Conservation (phyloP, 1,140 invertebrate species). For the Drepana arcuata region DNA sequence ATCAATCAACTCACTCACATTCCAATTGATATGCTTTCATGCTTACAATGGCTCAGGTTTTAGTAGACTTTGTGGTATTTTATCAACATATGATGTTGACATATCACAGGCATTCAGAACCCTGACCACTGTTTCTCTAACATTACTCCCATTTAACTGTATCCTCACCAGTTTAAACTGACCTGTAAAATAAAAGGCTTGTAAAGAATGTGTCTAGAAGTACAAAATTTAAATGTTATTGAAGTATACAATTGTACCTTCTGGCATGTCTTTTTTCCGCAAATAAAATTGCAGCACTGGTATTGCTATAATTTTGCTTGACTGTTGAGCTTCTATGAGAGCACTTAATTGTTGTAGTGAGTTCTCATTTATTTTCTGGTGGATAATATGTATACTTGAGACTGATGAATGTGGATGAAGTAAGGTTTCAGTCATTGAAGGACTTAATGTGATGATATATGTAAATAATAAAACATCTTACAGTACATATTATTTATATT, state of each 20-base stretch:
- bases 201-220: background rate
- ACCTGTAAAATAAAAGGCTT: constrained; percentile 52
- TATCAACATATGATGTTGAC: constrained; percentile 87
- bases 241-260: constrained; percentile 45
- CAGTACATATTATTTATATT: too few relatives aligned
- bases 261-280: constrained; percentile 75
- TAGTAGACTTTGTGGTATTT: constrained; percentile 64
- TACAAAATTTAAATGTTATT: constrained; percentile 1
- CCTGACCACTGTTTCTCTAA: constrained; percentile 81
- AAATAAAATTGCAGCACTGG: constrained; percentile 83
- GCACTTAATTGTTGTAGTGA: constrained; percentile 91
- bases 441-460: too few relatives aligned
- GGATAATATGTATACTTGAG: too few relatives aligned
- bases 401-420: too few relatives aligned
- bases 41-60: too few relatives aligned
- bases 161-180: constrained; percentile 83
- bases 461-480: too few relatives aligned
- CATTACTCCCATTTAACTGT: constrained; percentile 77
- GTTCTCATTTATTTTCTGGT: constrained; percentile 91
- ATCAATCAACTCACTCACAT: too few relatives aligned
- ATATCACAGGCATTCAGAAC: constrained; percentile 87
- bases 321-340: constrained; percentile 82
- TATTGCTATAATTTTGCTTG: constrained; percentile 73
- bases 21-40: too few relatives aligned
- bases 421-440: too few relatives aligned